These are phyloP conservation scores for Habropoda laboriosa DNA, from an alignment of 1,140 invertebrate genomes.

Conservation along the genomic window DNA sequence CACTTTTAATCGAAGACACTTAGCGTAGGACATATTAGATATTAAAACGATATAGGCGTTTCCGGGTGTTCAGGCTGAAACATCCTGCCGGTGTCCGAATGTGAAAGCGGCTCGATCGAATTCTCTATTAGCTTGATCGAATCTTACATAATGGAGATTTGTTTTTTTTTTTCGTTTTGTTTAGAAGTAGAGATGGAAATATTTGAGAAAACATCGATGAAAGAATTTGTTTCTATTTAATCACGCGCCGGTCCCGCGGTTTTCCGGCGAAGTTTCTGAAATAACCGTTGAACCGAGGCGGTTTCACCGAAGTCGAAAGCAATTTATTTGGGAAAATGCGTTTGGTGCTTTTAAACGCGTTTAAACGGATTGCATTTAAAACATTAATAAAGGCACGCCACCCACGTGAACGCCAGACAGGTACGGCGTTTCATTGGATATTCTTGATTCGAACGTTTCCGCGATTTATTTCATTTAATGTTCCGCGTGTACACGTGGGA, in stretches of 20 bases:
- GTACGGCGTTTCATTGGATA: neutral
- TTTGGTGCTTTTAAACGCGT: neutral
- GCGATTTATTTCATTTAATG: neutral
- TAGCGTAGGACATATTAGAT: constrained; percentile 69
- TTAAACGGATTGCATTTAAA: neutral
- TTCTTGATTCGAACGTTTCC: neutral
- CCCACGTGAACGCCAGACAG: neutral
- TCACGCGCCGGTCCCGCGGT: neutral
- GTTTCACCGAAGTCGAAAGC: neutral
- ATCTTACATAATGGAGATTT: too few species aligned
- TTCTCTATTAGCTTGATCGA: too few species aligned
- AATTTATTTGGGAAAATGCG: neutral
- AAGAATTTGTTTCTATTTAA: neutral
- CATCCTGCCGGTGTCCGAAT: constrained; percentile 39
- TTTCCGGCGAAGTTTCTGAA: neutral
- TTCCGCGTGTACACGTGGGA: neutral
- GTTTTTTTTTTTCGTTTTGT: too few species aligned
- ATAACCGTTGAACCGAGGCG: neutral
- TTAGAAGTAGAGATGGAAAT: neutral
- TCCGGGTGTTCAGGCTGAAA: constrained; percentile 53
- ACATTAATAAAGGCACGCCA: neutral
- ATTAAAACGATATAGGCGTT: constrained; percentile 67
- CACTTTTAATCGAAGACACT: constrained; percentile 75
- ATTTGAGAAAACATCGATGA: neutral
- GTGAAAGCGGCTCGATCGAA: too few species aligned